Percentiles rank a stretch among this genome's conserved stretches.
These are phyloP conservation scores for Amphiura filiformis DNA, from an alignment of 35 echinoderm and acorn worm genomes.

Conservation along the genomic window DNA sequence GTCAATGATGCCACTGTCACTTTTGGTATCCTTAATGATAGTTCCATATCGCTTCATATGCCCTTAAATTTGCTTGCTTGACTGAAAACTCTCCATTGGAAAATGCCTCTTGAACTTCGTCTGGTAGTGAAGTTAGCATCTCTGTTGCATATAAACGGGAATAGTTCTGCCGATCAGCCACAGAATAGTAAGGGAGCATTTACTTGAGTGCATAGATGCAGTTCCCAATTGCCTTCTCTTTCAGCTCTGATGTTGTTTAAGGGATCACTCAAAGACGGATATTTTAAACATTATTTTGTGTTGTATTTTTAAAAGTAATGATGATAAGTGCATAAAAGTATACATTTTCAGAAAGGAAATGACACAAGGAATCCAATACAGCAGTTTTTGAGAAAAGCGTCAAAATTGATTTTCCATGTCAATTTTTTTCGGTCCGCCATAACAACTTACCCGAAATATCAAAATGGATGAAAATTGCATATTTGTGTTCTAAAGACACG, in stretches of 20 bases:
- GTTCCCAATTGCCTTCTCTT: conserved; percentile 15
- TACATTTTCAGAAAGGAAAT: too few species aligned
- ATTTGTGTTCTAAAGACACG: too few species aligned
- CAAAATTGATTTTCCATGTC: too few species aligned
- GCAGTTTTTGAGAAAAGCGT: too few species aligned
- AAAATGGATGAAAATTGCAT: too few species aligned
- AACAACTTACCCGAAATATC: too few species aligned
- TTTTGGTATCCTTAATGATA: conserved; percentile 30
- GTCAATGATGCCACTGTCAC: conserved; percentile 32
- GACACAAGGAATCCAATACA: too few species aligned
- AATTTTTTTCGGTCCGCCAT: too few species aligned
- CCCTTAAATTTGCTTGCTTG: conserved; percentile 32
- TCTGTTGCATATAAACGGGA: conserved; percentile 19
- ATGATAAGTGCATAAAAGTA: too few species aligned
- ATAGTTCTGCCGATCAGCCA: conserved; percentile 31
- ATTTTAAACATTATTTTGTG: too few species aligned
- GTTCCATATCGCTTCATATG: conserved; percentile 25
- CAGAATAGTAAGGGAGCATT: conserved; percentile 13
- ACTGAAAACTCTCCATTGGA: conserved; percentile 16
- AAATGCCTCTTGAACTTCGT: not conserved
- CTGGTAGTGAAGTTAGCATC: conserved; percentile 21
- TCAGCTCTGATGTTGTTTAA: not conserved
- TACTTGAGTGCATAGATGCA: not conserved
- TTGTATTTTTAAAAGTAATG: too few species aligned
- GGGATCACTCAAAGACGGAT: too few species aligned